Evolutionary conservation across 2,888 invertebrate genomes (phyloP).

Genomic region (Sinopyrophorus schimmeli): DNA sequence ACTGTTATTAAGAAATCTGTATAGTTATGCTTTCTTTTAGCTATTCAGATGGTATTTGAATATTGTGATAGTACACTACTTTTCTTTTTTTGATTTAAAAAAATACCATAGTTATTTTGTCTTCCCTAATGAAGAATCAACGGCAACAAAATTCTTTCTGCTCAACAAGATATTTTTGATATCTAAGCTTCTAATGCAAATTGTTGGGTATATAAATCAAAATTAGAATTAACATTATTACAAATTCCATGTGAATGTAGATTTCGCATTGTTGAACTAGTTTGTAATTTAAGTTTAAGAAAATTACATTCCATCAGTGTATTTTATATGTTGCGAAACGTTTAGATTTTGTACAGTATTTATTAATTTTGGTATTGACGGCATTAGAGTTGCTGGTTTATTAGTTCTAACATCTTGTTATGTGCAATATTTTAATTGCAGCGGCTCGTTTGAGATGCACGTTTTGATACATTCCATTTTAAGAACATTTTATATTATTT

Average conservation of each 20-base stretch:
- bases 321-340: slow-evolving; percentile 27
- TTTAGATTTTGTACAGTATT: slow-evolving; percentile 28
- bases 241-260: slow-evolving; percentile 12
- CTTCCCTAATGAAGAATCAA: slow-evolving; percentile 6
- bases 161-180: slow-evolving; percentile 8
- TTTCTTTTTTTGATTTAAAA: background rate
- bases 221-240: background rate
- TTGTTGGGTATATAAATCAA: background rate
- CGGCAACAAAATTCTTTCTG: too few species aligned
- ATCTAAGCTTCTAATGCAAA: background rate
- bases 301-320: slow-evolving; percentile 27
- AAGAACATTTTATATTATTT: too few species aligned
- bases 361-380: slow-evolving; percentile 24
- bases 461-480: slow-evolving; percentile 14
- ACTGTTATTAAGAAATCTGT: slow-evolving; percentile 23
- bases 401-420: slow-evolving; percentile 12
- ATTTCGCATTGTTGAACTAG: slow-evolving; percentile 29
- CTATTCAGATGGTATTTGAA: slow-evolving; percentile 10
- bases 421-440: slow-evolving; percentile 23
- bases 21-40: slow-evolving; percentile 18
- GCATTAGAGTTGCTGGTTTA: slow-evolving; percentile 23
- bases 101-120: background rate
- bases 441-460: slow-evolving; percentile 3
- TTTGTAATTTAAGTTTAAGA: slow-evolving; percentile 22
- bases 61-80: background rate